These are phyloP conservation scores for Papilio machaon DNA, from an alignment of 1,140 invertebrate species.

Conservation along the genomic window DNA sequence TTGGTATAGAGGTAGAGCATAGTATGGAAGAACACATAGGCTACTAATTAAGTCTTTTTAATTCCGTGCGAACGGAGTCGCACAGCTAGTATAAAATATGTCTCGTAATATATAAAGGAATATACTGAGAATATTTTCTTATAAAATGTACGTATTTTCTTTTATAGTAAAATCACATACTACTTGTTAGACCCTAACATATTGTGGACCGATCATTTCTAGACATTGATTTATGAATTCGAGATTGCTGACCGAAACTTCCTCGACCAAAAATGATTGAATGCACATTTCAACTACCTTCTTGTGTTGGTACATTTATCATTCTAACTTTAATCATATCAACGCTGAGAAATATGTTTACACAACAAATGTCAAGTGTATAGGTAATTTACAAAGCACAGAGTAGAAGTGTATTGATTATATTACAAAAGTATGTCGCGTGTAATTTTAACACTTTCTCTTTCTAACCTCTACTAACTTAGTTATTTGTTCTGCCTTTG, in stretches of 20 bases:
- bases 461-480: too few relatives aligned
- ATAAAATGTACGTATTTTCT: conserved; percentile 14
- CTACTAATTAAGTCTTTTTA: too few relatives aligned
- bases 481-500: too few relatives aligned
- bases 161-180: conserved; percentile 12
- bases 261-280: conserved; percentile 38
- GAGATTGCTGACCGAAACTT: conserved; percentile 34
- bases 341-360: neutral
- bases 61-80: too few relatives aligned
- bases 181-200: conserved; percentile 32
- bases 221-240: conserved; percentile 38
- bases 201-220: conserved; percentile 22
- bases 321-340: conserved; percentile 21
- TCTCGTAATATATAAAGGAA: neutral
- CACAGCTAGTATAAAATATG: too few relatives aligned
- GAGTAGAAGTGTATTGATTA: neutral
- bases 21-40: too few relatives aligned
- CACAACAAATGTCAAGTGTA: neutral
- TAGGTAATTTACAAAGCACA: neutral
- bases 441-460: too few relatives aligned
- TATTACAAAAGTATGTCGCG: too few relatives aligned
- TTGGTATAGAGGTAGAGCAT: too few relatives aligned
- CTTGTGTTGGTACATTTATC: conserved; percentile 27
- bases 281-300: conserved; percentile 31
- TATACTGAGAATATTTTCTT: neutral